Evolutionary conservation across 2,797 vertebrate genomes (phyloP), one percentile per base, ranked within the genome.

Genomic region (Semotilus atromaculatus): DNA sequence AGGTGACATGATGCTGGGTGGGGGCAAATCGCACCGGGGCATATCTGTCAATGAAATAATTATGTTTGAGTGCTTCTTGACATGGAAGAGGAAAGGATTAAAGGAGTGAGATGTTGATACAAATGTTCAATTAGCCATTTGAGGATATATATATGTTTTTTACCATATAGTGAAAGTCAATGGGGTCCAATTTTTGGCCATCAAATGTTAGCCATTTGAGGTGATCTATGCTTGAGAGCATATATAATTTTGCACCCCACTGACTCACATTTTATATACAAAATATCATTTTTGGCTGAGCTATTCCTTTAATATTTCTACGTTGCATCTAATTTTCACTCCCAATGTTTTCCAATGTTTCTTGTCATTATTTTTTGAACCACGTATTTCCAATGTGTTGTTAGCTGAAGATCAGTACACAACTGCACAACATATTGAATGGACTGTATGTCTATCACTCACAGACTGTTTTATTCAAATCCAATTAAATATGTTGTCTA

Each of bases 41-140:
- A 85, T 26, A 77, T 83, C 36, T 71, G 74, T 16, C 80, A 84
- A 71, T 67, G 67, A 83, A 83, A 85, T 84, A 74, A 82, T 43
- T 53, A 77, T 76, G 45, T 77, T 76, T 83, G 45, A 87, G 75
- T 5, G 53, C 10, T 70, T 64, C 71, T 48, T 84, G 75, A 73
- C 48, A 80, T 74, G 60, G 34, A 82, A 19, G n/a, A 87, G 79
- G 31, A 80, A 66, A 66, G 11, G 38, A 58, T 48, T 23, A 58
- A 58, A 74, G 23, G 29, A 51, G 43, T 19, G 43, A 51, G 29
- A 74, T 53, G 58, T 51, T 66, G 23, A 36, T 64, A 36, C 21
- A 64, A 6, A 6, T 34, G 26, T 60, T 43, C 26, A 60, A 45
- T 21, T 43, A 19, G 6, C 53, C 38, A 45, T 45, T 71, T 81